Evolutionary conservation across 2,113 vertebrate genomes (phyloP), one percentile per base, ranked within the genome.

Genomic region (Galemys pyrenaicus): DNA sequence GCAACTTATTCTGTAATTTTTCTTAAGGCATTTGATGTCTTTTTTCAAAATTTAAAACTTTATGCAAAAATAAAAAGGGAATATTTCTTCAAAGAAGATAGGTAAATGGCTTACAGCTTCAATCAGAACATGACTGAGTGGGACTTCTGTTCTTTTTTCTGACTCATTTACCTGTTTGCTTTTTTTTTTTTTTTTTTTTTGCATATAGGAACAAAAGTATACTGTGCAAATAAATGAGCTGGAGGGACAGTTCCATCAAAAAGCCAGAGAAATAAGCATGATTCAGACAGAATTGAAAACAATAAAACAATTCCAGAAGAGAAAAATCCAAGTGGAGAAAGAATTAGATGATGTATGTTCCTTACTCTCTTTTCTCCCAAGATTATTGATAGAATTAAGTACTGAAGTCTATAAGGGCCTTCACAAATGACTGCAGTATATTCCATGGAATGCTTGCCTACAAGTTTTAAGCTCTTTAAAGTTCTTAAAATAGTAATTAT

Each of bases 251-350:
- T 98, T 98, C 96, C 89, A 91, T 49, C 97, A 98, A 97, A 98
- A 98, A 96, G 97, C 97, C 4, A 92, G 90, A 64, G 99, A 99
- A 95, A 98, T 99, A 75, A 96, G 97, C 46, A 97, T 98, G 96
- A 98, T 99, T 96, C 98, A 99, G 56, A 97, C 98, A 41, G 98
- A 99, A 87, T 96, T 99, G 71, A 99, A 97, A 96, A 98, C 95
- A 95, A 98, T 99, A 89, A 98, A 98, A 91, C 98, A 98, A 78
- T 99, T 99, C 94, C 96, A 95, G 68, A 98, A 92, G 92, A 98
- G 95, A 95, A 99, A 99, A 97, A 94, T 96, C 24, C 96, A 98
- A 89, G 97, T 99, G 98, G 98, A 99, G 86, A 98, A 98, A 96
- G 99, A 99, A 95, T 97, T 99, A 82, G 95, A 98, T 56, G 97